phyloP scores from a whole-genome alignment of 2,888 invertebrate genomes.

The Pheosia tremula region DNA sequence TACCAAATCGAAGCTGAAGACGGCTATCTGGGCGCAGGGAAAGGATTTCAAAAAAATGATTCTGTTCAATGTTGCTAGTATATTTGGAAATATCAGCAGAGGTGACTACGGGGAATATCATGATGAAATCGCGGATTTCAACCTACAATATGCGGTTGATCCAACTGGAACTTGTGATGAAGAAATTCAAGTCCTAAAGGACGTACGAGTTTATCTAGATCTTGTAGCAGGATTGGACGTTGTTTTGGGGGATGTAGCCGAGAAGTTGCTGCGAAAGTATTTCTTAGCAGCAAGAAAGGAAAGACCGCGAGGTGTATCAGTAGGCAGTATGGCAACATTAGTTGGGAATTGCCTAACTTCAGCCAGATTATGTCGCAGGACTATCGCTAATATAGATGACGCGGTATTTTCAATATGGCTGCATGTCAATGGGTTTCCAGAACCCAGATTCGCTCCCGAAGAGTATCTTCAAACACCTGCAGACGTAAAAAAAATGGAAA shows the following conservation, averaged over 20 bases:
- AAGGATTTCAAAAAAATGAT: conserved; percentile 68
- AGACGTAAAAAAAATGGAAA: conserved; percentile 59
- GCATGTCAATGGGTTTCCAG: conserved; percentile 67
- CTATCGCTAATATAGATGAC: conserved; percentile 61
- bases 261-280: conserved; percentile 62
- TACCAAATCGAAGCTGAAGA: conserved; percentile 50
- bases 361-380: conserved; percentile 68
- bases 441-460: conserved; percentile 70
- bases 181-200: conserved; percentile 55
- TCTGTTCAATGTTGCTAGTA: conserved; percentile 62
- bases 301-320: conserved; percentile 57
- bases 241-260: conserved; percentile 50
- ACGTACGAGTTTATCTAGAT: conserved; percentile 61
- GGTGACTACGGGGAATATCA: conserved; percentile 65
- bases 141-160: conserved; percentile 55
- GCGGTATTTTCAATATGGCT: conserved; percentile 77
- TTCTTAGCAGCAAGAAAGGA: conserved; percentile 72
- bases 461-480: conserved; percentile 71
- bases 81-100: conserved; percentile 68
- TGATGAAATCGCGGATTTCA: conserved; percentile 66
- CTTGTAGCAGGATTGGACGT: conserved; percentile 64
- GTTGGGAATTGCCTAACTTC: conserved; percentile 61
- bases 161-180: conserved; percentile 45
- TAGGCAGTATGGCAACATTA: conserved; percentile 63
- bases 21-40: conserved; percentile 74